Evolutionary conservation across 2,113 vertebrate genomes (phyloP), one percentile per base, ranked within the genome.

Genomic region (Onychorhynchus coronatus): DNA sequence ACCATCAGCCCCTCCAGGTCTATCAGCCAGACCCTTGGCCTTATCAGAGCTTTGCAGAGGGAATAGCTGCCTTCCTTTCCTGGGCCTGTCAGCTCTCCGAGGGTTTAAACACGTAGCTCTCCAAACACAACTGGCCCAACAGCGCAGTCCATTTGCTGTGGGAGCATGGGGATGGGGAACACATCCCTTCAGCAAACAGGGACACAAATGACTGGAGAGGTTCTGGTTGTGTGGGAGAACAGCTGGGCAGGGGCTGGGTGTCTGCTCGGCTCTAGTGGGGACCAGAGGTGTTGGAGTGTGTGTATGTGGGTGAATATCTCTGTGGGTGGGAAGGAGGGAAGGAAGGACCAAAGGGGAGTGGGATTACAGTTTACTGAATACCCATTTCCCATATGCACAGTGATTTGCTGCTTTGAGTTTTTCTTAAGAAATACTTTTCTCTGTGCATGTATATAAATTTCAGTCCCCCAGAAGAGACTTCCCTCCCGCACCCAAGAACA

Each of bases 191-290:
- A 8, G 75, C 44, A 90, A 88, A 86, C 24, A 56, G 53, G 49
- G 70, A 24, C 28, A 67, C 19, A 50, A 44, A 15, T 17, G 30
- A 4, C 22, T 78, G 81, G 22, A 46, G 55, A 58, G 31, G 24
- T 62, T 22, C 15, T 91, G 47, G 25, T 6, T 52, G n/a, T n/a
- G 31, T n/a, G 42, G 41, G 19, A 86, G 33, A 86, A 55, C 22
- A 44, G 23, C 14, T 0, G 0, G 37, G 23, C 39, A 61, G 22
- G 42, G 21, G 19, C 9, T 1, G 0, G 11, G 49, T 3, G 2
- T 42, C 61, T 63, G 31, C 46, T 78, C 0, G 1, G 33, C 56
- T 63, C 44, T 25, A 8, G 10, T 10, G 37, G 33, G n/a, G n/a
- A 61, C 25, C 20, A 41, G 63, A 59, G 73, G 15, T 55, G 18